Percentiles rank a stretch among this genome's conserved stretches.
phyloP scores from a whole-genome alignment of 2,113 vertebrate genomes.

The Taxidea taxus region DNA sequence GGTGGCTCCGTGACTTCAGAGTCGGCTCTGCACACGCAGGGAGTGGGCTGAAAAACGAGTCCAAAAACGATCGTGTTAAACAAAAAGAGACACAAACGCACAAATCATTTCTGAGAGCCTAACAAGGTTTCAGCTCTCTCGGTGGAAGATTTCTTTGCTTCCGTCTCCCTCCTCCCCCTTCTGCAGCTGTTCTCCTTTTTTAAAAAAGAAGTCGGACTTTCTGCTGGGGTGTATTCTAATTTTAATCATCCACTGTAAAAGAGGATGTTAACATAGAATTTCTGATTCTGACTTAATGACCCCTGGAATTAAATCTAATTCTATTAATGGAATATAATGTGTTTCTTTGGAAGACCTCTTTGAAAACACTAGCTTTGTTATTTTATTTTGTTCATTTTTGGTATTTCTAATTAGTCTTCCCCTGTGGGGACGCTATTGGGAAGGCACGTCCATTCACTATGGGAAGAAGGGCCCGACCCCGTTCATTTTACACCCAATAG shows the following conservation, averaged over 20 bases:
- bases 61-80: conserved; percentile 81
- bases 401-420: conserved; percentile 70
- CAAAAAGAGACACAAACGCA: conserved; percentile 79
- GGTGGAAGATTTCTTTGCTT: conserved; percentile 57
- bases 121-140: conserved; percentile 31
- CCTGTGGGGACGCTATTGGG: conserved; percentile 87
- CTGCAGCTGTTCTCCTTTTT: conserved; percentile 73
- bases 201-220: conserved; percentile 69
- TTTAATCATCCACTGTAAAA: conserved; percentile 71
- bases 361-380: conserved; percentile 47
- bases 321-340: conserved; percentile 54
- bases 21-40: conserved; percentile 38
- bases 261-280: conserved; percentile 65
- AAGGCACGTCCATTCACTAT: conserved; percentile 89
- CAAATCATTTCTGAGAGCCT: conserved; percentile 46
- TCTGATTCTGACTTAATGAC: conserved; percentile 71
- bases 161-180: conserved; percentile 55
- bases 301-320: conserved; percentile 61
- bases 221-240: conserved; percentile 69
- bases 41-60: conserved; percentile 75
- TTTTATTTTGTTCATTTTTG: conserved; percentile 47
- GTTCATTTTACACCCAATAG: conserved; percentile 83
- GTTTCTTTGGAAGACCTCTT: conserved; percentile 33
- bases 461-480: conserved; percentile 84
- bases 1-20: conserved; percentile 37